Evolutionary conservation across 2,888 invertebrate genomes (phyloP).

Genomic region (Myopa testacea): DNA sequence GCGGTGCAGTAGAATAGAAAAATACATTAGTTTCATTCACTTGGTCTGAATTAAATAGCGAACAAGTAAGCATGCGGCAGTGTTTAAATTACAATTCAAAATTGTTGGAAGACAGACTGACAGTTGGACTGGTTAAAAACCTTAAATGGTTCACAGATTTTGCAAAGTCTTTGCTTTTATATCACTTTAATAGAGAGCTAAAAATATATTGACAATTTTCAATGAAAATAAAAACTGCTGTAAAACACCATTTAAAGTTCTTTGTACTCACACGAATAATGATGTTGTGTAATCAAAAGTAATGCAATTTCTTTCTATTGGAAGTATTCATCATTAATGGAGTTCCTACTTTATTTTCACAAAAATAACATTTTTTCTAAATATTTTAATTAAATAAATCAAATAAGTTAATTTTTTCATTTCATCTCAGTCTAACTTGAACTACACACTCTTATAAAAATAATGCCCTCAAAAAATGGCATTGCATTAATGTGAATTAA

Average conservation of each 20-base stretch:
- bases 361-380: not conserved
- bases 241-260: constrained; percentile 46
- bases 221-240: not conserved
- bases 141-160: constrained; percentile 47
- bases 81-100: constrained; percentile 4
- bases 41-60: not conserved
- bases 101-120: constrained; percentile 54
- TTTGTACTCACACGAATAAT: constrained; percentile 47
- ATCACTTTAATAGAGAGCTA: too few relatives aligned
- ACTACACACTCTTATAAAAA: not conserved
- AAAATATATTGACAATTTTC: not conserved
- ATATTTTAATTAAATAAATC: not conserved
- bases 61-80: constrained; percentile 58
- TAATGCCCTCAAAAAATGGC: too few relatives aligned
- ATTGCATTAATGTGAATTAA: too few relatives aligned
- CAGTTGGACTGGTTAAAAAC: constrained; percentile 43
- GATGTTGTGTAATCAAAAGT: constrained; percentile 42
- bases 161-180: not conserved
- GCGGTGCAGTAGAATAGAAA: not conserved
- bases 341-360: not conserved
- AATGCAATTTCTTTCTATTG: constrained; percentile 1
- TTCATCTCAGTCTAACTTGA: not conserved
- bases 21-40: constrained; percentile 52
- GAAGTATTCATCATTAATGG: not conserved
- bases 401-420: not conserved